A percentile compares a stretch with the other conserved stretches of the same genome.
These are phyloP conservation scores for Dicyrtomina minuta DNA, from an alignment of 2,888 invertebrate genomes.

Conservation along the genomic window DNA sequence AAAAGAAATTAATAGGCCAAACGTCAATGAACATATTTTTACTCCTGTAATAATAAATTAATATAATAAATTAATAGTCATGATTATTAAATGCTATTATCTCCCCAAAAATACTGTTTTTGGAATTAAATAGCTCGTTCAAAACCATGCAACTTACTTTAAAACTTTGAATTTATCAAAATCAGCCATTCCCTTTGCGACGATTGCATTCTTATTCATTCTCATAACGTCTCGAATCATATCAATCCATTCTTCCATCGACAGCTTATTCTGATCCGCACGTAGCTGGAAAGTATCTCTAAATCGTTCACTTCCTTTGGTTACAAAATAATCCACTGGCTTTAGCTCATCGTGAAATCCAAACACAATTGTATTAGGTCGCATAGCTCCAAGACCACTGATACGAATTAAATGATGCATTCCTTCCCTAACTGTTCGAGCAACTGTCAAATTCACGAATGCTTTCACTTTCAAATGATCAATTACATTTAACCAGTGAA, in stretches of 20 bases:
- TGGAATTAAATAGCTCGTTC: conserved; percentile 40
- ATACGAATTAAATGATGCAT: conserved; percentile 86
- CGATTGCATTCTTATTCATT: conserved; percentile 90
- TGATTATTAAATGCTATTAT: no score
- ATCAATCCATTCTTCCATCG: conserved; percentile 70
- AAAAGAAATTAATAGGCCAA: conserved; percentile 92
- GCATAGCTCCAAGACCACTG: conserved; percentile 98
- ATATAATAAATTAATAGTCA: no score
- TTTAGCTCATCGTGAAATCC: conserved; percentile 75
- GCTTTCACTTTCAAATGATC: conserved; percentile 94
- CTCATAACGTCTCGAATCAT: conserved; percentile 84
- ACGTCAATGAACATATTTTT: conserved; percentile 84
- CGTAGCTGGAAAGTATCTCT: conserved; percentile 45
- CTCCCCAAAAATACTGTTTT: no score
- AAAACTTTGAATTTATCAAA: conserved; percentile 77
- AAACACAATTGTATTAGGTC: conserved; percentile 87
- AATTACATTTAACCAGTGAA: conserved; percentile 88
- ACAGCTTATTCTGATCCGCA: conserved; percentile 38
- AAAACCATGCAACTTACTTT: no score
- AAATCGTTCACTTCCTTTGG: conserved; percentile 49
- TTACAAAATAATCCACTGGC: conserved; percentile 74
- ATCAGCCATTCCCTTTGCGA: conserved; percentile 86
- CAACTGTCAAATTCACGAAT: conserved; percentile 90
- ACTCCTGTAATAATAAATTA: conserved; percentile 59
- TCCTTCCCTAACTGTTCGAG: conserved; percentile 81